Evolutionary conservation across 1,140 invertebrate genomes (phyloP).

Genomic region (Carcinoscorpius rotundicauda): DNA sequence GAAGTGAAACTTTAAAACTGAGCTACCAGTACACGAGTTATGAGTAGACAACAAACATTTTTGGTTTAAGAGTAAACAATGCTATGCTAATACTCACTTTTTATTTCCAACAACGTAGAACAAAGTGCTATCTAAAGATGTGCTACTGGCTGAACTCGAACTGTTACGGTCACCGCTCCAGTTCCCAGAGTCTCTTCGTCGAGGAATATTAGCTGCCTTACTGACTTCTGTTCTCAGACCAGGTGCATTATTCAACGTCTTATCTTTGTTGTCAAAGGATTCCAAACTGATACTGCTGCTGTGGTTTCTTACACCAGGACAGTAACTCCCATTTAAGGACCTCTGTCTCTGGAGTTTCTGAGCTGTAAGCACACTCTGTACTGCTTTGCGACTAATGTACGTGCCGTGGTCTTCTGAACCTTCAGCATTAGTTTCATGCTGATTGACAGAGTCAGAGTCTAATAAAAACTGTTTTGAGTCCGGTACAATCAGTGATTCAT

Average conservation of each 20-base stretch:
- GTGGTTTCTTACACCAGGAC: conserved; percentile 25
- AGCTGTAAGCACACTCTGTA: conserved; percentile 34
- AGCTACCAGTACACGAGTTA: too few species aligned
- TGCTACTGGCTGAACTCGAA: conserved; percentile 81
- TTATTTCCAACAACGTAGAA: conserved; percentile 46
- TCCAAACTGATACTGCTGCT: conserved; percentile 33
- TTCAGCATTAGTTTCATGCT: background rate
- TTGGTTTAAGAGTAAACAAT: too few species aligned
- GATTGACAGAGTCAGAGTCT: too few species aligned
- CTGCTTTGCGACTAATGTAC: conserved; percentile 53
- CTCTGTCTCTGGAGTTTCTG: conserved; percentile 30
- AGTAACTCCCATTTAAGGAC: conserved; percentile 1
- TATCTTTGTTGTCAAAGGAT: conserved; percentile 43
- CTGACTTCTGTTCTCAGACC: conserved; percentile 10
- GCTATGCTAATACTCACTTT: conserved; percentile 4
- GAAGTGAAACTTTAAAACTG: too few species aligned
- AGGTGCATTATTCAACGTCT: background rate
- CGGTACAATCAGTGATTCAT: too few species aligned
- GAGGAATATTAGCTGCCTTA: conserved; percentile 19
- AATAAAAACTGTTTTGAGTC: too few species aligned
- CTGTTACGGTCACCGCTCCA: conserved; percentile 90
- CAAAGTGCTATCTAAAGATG: conserved; percentile 81
- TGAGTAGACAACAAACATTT: too few species aligned
- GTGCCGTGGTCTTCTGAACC: conserved; percentile 3
- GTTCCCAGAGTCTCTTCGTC: conserved; percentile 80